A percentile compares a stretch with the other conserved stretches of the same genome.
Evolutionary conservation across 1,140 invertebrate genomes (phyloP).

Genomic region (Papilio polytes): DNA sequence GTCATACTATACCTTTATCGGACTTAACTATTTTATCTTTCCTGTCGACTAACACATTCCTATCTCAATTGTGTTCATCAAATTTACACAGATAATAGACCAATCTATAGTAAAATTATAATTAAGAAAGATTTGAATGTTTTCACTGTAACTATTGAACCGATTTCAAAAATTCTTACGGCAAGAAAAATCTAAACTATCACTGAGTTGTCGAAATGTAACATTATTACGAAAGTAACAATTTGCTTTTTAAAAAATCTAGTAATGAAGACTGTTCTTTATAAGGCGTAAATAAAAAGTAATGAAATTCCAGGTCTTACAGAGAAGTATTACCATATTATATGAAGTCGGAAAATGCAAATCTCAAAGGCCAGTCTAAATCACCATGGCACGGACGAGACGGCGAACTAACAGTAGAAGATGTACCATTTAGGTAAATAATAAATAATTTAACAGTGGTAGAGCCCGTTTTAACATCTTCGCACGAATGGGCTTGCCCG

Average conservation of each 20-base stretch:
- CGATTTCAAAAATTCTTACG: too few species aligned
- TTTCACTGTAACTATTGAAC: too few species aligned
- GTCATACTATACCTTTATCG: neutral
- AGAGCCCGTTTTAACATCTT: too few species aligned
- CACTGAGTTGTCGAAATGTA: neutral
- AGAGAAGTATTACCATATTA: slow-evolving; percentile 89
- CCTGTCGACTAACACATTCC: neutral
- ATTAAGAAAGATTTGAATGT: too few species aligned
- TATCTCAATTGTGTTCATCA: too few species aligned
- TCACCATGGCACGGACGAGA: slow-evolving; percentile 84
- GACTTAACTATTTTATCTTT: neutral
- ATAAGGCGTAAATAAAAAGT: neutral
- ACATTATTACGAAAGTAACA: neutral
- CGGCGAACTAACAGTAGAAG: slow-evolving; percentile 84
- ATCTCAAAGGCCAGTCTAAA: slow-evolving; percentile 77
- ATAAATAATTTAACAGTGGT: neutral
- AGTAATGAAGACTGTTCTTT: too few species aligned
- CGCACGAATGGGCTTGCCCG: too few species aligned
- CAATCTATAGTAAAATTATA: neutral
- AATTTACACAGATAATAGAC: neutral
- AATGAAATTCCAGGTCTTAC: slow-evolving; percentile 85
- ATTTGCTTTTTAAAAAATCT: neutral
- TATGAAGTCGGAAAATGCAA: slow-evolving; percentile 85
- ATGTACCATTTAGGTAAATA: slow-evolving; percentile 82
- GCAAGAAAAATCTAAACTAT: too few species aligned